Evolutionary conservation across 2,113 vertebrate species (phyloP), one percentile per base, ranked within the genome.

Genomic region (Triplophysa rosa): DNA sequence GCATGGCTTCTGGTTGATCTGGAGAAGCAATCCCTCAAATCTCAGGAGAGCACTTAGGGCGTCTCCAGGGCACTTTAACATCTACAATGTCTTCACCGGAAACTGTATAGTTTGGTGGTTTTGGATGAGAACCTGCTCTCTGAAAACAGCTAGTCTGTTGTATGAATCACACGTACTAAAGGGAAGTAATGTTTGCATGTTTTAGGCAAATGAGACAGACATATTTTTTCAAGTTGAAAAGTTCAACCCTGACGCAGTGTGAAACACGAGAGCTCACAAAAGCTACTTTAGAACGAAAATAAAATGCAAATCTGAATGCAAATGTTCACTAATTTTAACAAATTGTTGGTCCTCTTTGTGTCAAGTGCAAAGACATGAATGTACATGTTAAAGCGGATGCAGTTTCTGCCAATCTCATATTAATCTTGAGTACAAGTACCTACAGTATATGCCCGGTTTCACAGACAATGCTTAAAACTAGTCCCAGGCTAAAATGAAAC

Each of bases 11-110:
- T 82, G 90, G 87, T 33, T 70, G 67, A 88, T 90, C 91, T 91
- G 90, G 88, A 86, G 87, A 88, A 90, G 87, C 82, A 87, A 82
- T 16, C 89, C 88, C 79, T 90, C 82, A 89, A 89, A 88, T 88
- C 89, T 90, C 90, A 73, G 73, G 89, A 86, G 87, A 84, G 80
- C 79, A 42, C 47, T 74, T 63, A 82, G 76, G 80, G 76, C 67
- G 83, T 89, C 83, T 33, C 67, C 49, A 33, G 16, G 24, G 26
- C 67, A 29, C 49, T 56, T 33, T 3, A 70, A 71, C 19, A 56
- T 56, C 49, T 33, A 12, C 24, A 37, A 19, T 26, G 21, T 19
- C 16, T 69, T 69, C 29, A 16, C 16, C 5, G 47, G 24, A 69
- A 69, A 52, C 24, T 6, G n/a, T 16, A 21, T 71, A 67, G 13